A percentile compares a stretch with the other conserved stretches of the same genome.
phyloP scores from a whole-genome alignment of 2,113 vertebrate genomes.

The Spizaetus ornatus region DNA sequence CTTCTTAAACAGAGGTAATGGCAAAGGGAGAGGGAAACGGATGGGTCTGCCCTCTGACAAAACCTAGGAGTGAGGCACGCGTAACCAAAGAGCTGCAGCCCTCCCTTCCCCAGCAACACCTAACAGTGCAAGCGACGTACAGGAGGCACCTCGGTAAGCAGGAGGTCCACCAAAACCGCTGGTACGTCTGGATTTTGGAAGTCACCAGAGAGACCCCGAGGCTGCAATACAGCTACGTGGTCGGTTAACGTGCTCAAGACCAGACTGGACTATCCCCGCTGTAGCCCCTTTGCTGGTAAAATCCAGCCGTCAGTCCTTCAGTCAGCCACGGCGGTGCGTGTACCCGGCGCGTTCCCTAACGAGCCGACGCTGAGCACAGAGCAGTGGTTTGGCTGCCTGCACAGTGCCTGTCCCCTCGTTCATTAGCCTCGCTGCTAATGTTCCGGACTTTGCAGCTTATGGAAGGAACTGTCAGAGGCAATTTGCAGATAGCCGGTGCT shows the following conservation, averaged over 20 bases:
- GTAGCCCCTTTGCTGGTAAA: background rate
- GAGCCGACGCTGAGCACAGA: background rate
- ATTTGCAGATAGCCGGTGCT: background rate
- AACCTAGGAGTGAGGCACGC: background rate
- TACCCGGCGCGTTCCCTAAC: background rate
- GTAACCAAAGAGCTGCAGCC: background rate
- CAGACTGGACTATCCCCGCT: background rate
- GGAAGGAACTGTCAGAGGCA: background rate
- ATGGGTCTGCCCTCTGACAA: background rate
- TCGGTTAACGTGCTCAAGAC: background rate
- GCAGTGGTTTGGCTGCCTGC: background rate
- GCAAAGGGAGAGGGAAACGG: background rate
- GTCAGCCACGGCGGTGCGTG: background rate
- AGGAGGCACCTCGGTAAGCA: background rate
- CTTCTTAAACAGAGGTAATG: background rate
- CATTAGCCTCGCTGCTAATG: background rate
- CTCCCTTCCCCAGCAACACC: background rate
- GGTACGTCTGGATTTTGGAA: background rate
- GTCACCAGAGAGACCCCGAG: background rate
- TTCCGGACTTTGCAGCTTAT: background rate
- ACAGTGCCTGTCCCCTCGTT: background rate
- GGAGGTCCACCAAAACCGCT: background rate
- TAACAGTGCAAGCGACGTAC: rapidly evolving
- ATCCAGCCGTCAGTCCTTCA: background rate
- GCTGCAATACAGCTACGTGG: background rate